Base-by-base conservation (phyloP, 2,113 vertebrate species). In the Apodemus speciosus region DNA sequence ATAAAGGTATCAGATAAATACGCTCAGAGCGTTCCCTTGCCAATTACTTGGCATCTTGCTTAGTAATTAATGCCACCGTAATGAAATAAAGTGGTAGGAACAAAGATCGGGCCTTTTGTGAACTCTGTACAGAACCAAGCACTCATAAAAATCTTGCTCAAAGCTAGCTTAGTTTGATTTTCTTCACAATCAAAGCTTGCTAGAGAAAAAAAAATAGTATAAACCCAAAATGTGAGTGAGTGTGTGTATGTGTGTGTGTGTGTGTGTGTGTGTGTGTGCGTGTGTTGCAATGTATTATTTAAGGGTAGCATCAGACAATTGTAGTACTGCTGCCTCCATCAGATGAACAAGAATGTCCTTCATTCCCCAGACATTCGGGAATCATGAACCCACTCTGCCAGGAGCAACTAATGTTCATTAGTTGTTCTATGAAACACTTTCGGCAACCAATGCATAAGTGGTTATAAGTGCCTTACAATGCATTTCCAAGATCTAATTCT, bases 41-140 rank as follows among this genome's bases (percentile, higher is more conserved):
- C 97, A 97, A 97, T 97, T 97, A 97, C 96, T 97, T 97, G 96
- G 95, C 96, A 96, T 97, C 95, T 96, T 96, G 96, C 87, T 97
- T 97, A 97, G 96, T 96, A 97, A 97, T 97, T 97, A 97, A 97
- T 97, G 96, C 95, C 96, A 97, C 95, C 51, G 93, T 97, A 97
- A 97, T 97, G 96, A 97, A 97, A 97, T 38, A 97, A 97, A 96
- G 95, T 97, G 95, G 96, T 97, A 96, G 96, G 94, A 96, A 94
- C 58, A 23, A 93, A 96, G 96, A 96, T 96, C 94, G 95, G 96
- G 96, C 90, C 97, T 95, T 97, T 97, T 97, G 97, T 97, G 96
- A 73, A 91, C 96, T 96, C 95, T 97, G 94, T 97, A 97, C 95
- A 97, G 95, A 96, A 96, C 90, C 94, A 96, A 97, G 96, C 92